Evolutionary conservation across 2,113 vertebrate genomes (phyloP).

Genomic region (Hippocampus abdominalis): DNA sequence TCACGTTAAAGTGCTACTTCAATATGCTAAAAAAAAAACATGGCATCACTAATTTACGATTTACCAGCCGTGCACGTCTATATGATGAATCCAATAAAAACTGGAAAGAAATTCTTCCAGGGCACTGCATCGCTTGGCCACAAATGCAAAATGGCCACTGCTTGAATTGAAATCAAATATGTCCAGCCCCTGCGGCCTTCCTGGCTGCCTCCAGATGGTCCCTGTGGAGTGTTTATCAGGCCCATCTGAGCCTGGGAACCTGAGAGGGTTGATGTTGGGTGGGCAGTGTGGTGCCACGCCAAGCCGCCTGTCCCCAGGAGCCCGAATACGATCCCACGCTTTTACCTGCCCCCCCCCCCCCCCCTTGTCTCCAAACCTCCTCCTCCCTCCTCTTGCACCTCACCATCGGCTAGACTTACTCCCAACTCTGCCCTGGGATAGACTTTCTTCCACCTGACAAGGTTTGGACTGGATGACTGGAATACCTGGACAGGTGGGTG

Average conservation of each 20-base stretch:
- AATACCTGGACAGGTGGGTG: conserved; percentile 66
- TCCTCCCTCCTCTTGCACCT: conserved; percentile 49
- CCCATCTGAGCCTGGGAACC: conserved; percentile 71
- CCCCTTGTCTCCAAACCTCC: conserved; percentile 61
- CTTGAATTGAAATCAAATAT: conserved; percentile 66
- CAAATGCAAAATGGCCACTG: background rate
- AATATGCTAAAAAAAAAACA: too few relatives aligned
- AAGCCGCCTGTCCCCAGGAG: conserved; percentile 72
- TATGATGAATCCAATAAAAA: too few relatives aligned
- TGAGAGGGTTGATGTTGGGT: conserved; percentile 74
- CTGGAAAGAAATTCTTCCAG: background rate
- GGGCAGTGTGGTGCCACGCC: conserved; percentile 69
- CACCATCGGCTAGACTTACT: conserved; percentile 65
- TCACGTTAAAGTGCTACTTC: too few relatives aligned
- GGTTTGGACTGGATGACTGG: conserved; percentile 62
- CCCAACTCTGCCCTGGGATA: conserved; percentile 60
- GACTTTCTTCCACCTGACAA: conserved; percentile 68
- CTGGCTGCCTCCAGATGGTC: conserved; percentile 67
- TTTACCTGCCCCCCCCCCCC: conserved; percentile 24
- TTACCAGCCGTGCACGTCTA: too few relatives aligned
- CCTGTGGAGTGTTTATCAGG: conserved; percentile 73
- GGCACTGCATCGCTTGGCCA: background rate
- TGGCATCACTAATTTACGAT: too few relatives aligned
- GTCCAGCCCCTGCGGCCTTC: conserved; percentile 31
- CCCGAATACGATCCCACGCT: conserved; percentile 68